Base-by-base conservation (phyloP, 1,140 invertebrate genomes). In the Platyscapa corneri region DNA sequence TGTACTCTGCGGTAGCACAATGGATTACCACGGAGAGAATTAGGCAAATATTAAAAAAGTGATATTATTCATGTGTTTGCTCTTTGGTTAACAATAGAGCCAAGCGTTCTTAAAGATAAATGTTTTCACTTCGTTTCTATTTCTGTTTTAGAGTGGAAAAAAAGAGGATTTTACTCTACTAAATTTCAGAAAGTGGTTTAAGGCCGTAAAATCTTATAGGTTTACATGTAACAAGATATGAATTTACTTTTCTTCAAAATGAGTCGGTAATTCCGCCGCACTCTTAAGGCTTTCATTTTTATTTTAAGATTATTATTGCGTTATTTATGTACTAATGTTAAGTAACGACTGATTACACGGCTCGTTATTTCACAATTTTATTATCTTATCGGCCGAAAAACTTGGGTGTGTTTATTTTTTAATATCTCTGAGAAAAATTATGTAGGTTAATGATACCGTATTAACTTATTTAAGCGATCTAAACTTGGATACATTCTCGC, bases 171-270 rank as follows among this genome's bases (percentile, higher is more conserved):
- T 37, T 20, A 70, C 67, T 70, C 67, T 20, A 70, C 18, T n/a
- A 37, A 37, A 37, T 70, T 70, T 70, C 32, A 37, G 34, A 70
- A 70, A 39, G 67, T 34, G 34, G 32, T 27, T 60, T 34, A 70
- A 20, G 8, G 30, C 37, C 70, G 37, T 74, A 42, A 74, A 74
- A 74, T 42, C 34, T 74, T 74, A 42, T 74, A 27, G 39, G 8
- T 42, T 39, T 74, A 74, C 70, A 42, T 39, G 42, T 42, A 74
- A 74, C 27, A n/a, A 74, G 37, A 42, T 74, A 74, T 27, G 42
- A 16, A 42, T 74, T 74, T 74, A 74, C 18, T n/a, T 10, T n/a
- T 27, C 37, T 42, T n/a, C 10, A 42, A 74, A 74, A 42, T 16
- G 23, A 3, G 39, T n/a, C 12, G 7, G 3, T 42, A 74, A 74